These are phyloP conservation scores for Etheostoma nigrum DNA, from an alignment of 2,797 vertebrate species.

Conservation along the genomic window DNA sequence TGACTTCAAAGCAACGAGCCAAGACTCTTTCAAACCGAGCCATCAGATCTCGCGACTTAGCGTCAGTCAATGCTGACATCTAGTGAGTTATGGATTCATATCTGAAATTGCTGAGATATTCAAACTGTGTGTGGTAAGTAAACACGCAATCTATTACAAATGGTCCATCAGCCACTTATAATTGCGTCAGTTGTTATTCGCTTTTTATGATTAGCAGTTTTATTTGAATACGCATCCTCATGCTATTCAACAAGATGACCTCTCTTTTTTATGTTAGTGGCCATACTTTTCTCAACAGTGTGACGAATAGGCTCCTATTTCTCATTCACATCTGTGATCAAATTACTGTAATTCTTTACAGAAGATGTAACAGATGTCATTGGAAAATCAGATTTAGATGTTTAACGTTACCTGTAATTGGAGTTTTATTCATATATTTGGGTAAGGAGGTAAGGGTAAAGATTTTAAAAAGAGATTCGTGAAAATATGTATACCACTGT, in stretches of 20 bases:
- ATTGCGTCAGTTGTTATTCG: conserved; percentile 10
- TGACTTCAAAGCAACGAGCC: neutral
- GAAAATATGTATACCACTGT: neutral
- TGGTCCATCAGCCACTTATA: conserved; percentile 20
- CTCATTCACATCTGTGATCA: neutral
- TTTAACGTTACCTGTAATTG: conserved; percentile 9
- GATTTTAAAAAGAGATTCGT: conserved; percentile 7
- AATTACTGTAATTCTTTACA: neutral
- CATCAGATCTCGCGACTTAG: neutral
- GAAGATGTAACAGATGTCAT: conserved; percentile 19
- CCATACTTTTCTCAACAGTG: neutral
- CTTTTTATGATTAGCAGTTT: conserved; percentile 3
- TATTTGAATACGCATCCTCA: conserved; percentile 19
- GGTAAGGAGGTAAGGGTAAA: neutral
- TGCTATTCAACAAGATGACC: neutral
- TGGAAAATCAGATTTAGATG: conserved; percentile 19
- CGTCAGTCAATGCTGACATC: conserved; percentile 26
- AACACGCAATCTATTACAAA: conserved; percentile 12
- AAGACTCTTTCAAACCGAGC: conserved; percentile 15
- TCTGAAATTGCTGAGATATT: conserved; percentile 26
- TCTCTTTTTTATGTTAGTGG: neutral
- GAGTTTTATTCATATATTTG: conserved; percentile 4
- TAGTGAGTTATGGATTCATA: conserved; percentile 30
- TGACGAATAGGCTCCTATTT: neutral
- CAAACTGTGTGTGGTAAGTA: neutral